A percentile compares a stretch with the other conserved stretches of the same genome.
Evolutionary conservation across 2,888 invertebrate genomes (phyloP).

Genomic region (Synanthedon andrenaeformis): DNA sequence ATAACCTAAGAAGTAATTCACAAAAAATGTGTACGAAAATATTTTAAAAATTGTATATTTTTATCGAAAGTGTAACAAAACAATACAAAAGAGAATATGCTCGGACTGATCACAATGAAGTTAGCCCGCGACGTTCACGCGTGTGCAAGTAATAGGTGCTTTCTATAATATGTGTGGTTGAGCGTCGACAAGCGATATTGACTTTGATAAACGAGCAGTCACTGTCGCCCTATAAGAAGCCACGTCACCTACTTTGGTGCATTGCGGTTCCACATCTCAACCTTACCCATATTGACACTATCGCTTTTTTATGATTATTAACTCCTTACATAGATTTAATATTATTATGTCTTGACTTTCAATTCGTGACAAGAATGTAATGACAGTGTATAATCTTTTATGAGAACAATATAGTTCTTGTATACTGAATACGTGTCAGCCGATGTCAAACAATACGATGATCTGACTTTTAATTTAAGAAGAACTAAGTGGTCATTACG

Average conservation of each 20-base stretch:
- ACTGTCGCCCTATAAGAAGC: constrained; percentile 61
- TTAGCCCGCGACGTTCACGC: constrained; percentile 20
- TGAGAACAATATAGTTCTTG: too few species aligned
- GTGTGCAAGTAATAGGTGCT: constrained; percentile 40
- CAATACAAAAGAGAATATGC: neutral
- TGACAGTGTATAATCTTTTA: too few species aligned
- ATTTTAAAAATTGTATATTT: too few species aligned
- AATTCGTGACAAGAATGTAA: constrained; percentile 30
- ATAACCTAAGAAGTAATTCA: too few species aligned
- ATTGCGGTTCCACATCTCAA: constrained; percentile 55
- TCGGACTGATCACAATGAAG: constrained; percentile 11
- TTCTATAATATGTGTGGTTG: constrained; percentile 21
- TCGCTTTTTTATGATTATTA: constrained; percentile 60
- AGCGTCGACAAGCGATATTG: constrained; percentile 62
- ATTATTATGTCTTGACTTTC: constrained; percentile 23
- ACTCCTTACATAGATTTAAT: constrained; percentile 12
- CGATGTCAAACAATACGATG: too few species aligned
- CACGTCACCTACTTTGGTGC: constrained; percentile 65
- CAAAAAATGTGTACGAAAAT: too few species aligned
- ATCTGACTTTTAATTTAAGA: too few species aligned
- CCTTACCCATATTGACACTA: constrained; percentile 59
- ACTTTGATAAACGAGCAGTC: constrained; percentile 66
- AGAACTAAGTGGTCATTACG: too few species aligned
- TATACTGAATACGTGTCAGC: too few species aligned
- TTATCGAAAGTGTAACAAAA: too few species aligned